Conservation (phyloP, 2,113 vertebrate species). For the Psettodes erumei region DNA sequence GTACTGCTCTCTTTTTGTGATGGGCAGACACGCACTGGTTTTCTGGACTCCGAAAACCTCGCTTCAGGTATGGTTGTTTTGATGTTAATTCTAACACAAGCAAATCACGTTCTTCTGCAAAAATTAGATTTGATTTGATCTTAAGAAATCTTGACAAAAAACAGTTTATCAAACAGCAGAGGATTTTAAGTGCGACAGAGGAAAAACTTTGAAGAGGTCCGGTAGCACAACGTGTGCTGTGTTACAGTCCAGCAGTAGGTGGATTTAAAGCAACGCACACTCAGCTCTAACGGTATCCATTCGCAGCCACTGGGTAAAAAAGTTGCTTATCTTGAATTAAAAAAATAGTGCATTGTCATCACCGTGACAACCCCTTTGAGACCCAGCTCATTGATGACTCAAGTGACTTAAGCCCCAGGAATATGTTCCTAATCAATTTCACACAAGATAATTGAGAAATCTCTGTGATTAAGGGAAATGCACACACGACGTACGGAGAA, state of each 20-base stretch:
- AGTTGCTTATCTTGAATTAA: not conserved
- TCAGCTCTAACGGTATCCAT: not conserved
- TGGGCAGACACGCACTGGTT: not conserved
- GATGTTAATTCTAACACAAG: not conserved
- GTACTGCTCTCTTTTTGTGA: not conserved
- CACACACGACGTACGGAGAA: not conserved
- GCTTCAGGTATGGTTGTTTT: not conserved
- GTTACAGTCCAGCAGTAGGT: not conserved
- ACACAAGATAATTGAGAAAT: constrained; percentile 24
- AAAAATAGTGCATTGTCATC: not conserved
- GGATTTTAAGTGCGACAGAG: not conserved
- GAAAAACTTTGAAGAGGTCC: not conserved
- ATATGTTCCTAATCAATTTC: not conserved
- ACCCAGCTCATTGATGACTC: not conserved
- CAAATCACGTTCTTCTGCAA: not conserved
- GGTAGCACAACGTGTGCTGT: not conserved
- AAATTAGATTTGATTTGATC: not conserved
- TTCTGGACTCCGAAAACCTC: not conserved
- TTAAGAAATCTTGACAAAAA: too few relatives aligned
- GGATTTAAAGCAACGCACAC: constrained; percentile 11
- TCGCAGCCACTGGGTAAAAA: not conserved
- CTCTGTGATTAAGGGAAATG: constrained; percentile 11
- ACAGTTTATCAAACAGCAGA: too few relatives aligned
- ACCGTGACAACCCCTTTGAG: not conserved
- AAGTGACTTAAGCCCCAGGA: not conserved